Base-by-base conservation (phyloP, 2,888 invertebrate species). In the Microctonus aethiopoides region DNA sequence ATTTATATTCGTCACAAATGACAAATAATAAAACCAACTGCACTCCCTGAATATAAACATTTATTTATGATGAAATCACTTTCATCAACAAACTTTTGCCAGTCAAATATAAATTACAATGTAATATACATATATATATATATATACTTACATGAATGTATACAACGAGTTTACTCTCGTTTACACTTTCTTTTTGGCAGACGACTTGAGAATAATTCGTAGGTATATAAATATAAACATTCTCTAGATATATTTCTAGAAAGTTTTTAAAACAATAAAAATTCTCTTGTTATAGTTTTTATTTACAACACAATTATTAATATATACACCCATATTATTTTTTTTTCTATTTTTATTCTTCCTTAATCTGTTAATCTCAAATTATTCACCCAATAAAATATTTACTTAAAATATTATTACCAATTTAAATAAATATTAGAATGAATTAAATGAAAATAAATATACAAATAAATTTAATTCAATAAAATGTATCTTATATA, bases 91-190 rank as follows among this genome's bases (percentile, higher is more conserved):
- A 73, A 70, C 73, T 76, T 71, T 71, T 74, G 16, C 22, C 77
- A 78, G 76, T 77, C 60, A 63, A 72, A 72, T 79, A 75, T 75
- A 70, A 64, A 26, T 63, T 36, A 64, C 32, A 46, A 68, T 39
- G 51, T 59, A 36, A 51, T 34, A 64, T 24, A 60, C 62, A 61
- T 41, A 54, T 61, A 36, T 60, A 52, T 32, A 39, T 67, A 59
- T 57, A 60, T n/a, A n/a, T n/a, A n/a, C n/a, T n/a, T n/a, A n/a
- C n/a, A n/a, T n/a, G n/a, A n/a, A n/a, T n/a, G n/a, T n/a, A n/a
- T n/a, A n/a, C n/a, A n/a, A n/a, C 22, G 78, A 75, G 79, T 81
- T 81, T 77, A 80, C 81, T 81, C 81, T 81, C 81, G 76, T 79
- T 77, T 72, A 64, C 70, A 78, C 81, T 81, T 81, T 81, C 80